phyloP scores from a whole-genome alignment of 2,113 vertebrate species.

The Bettongia penicillata region DNA sequence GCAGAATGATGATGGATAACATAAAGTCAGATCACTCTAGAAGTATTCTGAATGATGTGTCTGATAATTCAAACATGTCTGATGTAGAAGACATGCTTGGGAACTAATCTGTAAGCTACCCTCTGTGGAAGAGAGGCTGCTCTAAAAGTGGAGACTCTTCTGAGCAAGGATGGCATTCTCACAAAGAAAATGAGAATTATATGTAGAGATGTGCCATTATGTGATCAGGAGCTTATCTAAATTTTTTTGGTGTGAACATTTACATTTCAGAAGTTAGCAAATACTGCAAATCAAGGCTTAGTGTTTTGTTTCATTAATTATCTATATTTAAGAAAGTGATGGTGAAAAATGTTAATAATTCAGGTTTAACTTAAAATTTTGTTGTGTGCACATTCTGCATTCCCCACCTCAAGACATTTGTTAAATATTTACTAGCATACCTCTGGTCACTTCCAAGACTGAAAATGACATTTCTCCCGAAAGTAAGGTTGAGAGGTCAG shows the following conservation, averaged over 20 bases:
- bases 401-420: not conserved
- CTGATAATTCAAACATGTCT: not conserved
- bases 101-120: not conserved
- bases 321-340: not conserved
- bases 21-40: not conserved
- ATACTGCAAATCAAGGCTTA: not conserved
- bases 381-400: not conserved
- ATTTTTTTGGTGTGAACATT: not conserved
- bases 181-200: not conserved
- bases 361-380: not conserved
- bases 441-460: not conserved
- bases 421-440: not conserved
- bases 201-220: not conserved
- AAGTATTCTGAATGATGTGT: not conserved
- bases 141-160: not conserved
- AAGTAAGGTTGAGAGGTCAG: not conserved
- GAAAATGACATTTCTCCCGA: not conserved
- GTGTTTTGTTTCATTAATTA: not conserved
- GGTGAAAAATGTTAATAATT: not conserved
- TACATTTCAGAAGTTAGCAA: not conserved
- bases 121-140: not conserved
- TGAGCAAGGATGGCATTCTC: not conserved
- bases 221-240: not conserved
- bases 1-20: not conserved
- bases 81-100: not conserved